A percentile compares a stretch with the other conserved stretches of the same genome.
Conservation (phyloP, 1,140 invertebrate species). For the Drosophila subpulchrella region DNA sequence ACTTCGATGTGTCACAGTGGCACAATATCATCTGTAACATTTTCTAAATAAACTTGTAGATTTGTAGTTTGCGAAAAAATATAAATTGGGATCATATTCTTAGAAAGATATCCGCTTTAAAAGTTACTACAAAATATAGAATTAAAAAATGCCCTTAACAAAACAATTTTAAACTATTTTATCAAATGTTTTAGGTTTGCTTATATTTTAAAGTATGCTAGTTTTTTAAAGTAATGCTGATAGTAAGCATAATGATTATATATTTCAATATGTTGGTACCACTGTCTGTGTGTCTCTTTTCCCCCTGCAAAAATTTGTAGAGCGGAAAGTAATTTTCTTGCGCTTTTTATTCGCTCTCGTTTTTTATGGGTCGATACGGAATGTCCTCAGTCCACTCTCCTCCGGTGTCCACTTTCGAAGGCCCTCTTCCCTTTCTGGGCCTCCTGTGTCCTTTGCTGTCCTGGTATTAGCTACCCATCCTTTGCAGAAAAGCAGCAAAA, state of each 20-base stretch:
- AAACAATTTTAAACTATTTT: no score
- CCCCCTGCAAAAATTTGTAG: conserved; percentile 60
- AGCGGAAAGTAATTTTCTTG: conserved; percentile 82
- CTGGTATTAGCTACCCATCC: conserved; percentile 47
- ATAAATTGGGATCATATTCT: no score
- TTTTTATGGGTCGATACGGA: conserved; percentile 73
- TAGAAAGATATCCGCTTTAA: no score
- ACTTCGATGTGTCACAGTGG: conserved; percentile 38
- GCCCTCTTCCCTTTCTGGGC: background rate
- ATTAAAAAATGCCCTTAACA: no score
- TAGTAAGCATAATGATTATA: no score
- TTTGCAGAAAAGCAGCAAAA: conserved; percentile 18
- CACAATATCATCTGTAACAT: background rate
- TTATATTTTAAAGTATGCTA: no score
- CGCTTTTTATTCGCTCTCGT: conserved; percentile 70
- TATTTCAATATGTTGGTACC: no score
- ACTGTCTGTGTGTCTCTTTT: conserved; percentile 3
- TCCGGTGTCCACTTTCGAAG: background rate
- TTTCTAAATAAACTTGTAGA: no score
- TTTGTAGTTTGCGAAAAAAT: no score
- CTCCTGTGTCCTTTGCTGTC: conserved; percentile 33
- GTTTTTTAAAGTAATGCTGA: no score
- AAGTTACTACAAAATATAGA: no score
- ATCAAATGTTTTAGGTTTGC: no score
- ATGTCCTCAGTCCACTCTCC: conserved; percentile 3